A percentile compares a stretch with the other conserved stretches of the same genome.
These are phyloP conservation scores for Festucalex cinctus DNA, from an alignment of 2,113 vertebrate genomes.

Conservation along the genomic window DNA sequence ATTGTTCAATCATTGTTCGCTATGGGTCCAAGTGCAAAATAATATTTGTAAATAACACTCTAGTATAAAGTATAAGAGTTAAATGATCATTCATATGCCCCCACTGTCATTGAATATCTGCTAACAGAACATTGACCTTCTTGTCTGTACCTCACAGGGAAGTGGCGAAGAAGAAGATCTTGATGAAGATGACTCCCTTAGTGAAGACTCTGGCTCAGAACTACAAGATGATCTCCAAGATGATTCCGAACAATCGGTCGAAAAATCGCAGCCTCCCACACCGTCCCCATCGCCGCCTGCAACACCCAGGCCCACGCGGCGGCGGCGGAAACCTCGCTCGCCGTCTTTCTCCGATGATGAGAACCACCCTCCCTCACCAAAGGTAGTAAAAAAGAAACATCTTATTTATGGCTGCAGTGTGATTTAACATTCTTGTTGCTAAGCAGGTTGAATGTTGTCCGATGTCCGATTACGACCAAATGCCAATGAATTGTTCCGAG, in stretches of 20 bases:
- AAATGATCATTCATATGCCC: neutral
- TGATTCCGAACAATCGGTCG: conserved; percentile 87
- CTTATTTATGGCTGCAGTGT: neutral
- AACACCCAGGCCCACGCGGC: conserved; percentile 74
- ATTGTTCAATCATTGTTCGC: no score
- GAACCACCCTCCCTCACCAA: conserved; percentile 89
- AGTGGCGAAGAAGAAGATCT: conserved; percentile 92
- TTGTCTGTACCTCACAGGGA: conserved; percentile 68
- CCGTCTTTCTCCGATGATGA: conserved; percentile 91
- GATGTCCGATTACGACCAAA: no score
- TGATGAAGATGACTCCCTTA: conserved; percentile 91
- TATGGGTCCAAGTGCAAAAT: no score
- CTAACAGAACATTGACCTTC: neutral
- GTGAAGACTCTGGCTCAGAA: conserved; percentile 88
- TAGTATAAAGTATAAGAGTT: no score
- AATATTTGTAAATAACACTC: no score
- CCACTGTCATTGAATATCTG: neutral
- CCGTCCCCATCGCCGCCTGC: conserved; percentile 85
- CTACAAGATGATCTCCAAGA: conserved; percentile 88
- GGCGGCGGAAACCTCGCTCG: conserved; percentile 78
- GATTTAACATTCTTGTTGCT: neutral
- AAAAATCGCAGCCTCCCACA: conserved; percentile 86
- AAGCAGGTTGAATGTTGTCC: neutral
- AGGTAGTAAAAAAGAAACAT: conserved; percentile 69
- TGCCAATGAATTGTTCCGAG: no score